Conservation (phyloP, 2,113 vertebrate genomes). For the Pachyramphus minor region DNA sequence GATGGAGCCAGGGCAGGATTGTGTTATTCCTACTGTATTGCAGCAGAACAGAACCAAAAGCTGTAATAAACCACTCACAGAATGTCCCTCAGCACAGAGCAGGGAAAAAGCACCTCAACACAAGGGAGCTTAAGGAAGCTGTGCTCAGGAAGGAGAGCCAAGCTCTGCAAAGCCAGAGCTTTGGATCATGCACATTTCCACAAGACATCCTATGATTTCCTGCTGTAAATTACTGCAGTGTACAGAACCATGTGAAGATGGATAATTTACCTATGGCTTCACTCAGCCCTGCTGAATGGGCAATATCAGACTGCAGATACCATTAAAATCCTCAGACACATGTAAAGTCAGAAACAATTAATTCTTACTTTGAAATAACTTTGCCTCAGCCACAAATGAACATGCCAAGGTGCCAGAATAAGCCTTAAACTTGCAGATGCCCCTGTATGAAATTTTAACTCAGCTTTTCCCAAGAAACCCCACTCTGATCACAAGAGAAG, state of each 20-base stretch:
- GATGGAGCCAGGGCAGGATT: conserved; percentile 51
- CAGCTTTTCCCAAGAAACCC: background rate
- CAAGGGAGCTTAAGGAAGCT: background rate
- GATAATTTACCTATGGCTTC: background rate
- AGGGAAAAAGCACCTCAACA: background rate
- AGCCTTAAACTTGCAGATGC: background rate
- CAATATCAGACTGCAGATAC: background rate
- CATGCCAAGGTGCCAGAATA: background rate
- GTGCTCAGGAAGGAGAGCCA: rapidly evolving
- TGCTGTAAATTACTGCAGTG: rapidly evolving
- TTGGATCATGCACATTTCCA: rapidly evolving
- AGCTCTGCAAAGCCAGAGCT: background rate
- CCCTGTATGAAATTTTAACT: background rate
- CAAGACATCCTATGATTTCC: rapidly evolving
- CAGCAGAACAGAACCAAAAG: conserved; percentile 38
- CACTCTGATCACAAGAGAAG: background rate
- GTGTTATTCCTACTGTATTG: conserved; percentile 34
- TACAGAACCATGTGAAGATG: rapidly evolving
- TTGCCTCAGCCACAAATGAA: background rate
- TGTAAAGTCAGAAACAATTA: background rate
- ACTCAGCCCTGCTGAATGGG: background rate
- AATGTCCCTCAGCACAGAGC: conserved; percentile 4
- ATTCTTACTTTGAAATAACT: background rate
- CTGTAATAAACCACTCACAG: background rate
- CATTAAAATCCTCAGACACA: background rate